phyloP scores from a whole-genome alignment of 2,797 vertebrate genomes.

The Falco berigora region DNA sequence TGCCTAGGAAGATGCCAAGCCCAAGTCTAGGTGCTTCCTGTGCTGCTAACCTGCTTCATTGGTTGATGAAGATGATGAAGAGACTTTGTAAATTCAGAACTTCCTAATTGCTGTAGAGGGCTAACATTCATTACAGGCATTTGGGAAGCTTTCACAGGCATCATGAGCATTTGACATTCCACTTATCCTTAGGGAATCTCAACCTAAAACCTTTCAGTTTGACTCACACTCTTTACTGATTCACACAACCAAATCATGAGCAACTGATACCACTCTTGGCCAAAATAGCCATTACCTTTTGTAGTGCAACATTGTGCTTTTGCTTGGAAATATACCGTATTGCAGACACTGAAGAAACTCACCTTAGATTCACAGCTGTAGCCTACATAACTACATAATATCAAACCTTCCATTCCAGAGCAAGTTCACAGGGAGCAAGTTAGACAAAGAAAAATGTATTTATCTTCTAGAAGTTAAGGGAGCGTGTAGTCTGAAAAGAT shows the following conservation, averaged over 20 bases:
- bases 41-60: not conserved
- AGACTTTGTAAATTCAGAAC: not conserved
- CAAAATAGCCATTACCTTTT: not conserved
- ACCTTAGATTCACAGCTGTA: not conserved
- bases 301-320: not conserved
- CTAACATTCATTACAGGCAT: not conserved
- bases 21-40: not conserved
- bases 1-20: not conserved
- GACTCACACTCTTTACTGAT: not conserved
- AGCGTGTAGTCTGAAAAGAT: not conserved
- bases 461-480: not conserved
- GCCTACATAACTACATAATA: not conserved
- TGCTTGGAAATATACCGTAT: not conserved
- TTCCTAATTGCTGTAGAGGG: not conserved
- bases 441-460: not conserved
- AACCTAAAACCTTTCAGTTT: not conserved
- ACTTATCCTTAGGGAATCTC: not conserved
- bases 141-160: not conserved
- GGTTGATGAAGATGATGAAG: accelerated
- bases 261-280: accelerated
- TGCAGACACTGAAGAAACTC: not conserved
- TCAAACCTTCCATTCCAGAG: not conserved
- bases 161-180: not conserved
- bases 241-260: not conserved
- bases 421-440: not conserved